Percentiles rank a stretch among this genome's conserved stretches.
phyloP scores from a whole-genome alignment of 2,888 invertebrate species.

The Heterodera filipjevi region DNA sequence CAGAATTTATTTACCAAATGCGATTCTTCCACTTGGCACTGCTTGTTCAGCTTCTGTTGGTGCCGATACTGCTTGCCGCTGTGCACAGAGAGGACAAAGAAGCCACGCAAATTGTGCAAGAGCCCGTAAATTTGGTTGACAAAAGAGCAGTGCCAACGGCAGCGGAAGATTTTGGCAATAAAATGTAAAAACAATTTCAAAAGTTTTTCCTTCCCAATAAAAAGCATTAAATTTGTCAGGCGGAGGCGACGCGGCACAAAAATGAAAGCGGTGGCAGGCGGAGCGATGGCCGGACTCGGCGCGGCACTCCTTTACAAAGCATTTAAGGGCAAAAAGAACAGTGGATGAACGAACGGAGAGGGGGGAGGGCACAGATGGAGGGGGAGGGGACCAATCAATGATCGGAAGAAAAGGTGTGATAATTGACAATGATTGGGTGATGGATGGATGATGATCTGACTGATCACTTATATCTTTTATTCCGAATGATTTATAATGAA shows the following conservation, averaged over 20 bases:
- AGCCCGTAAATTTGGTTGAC: background rate
- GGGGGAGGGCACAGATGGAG: no score
- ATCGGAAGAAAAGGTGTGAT: no score
- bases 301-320: background rate
- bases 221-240: background rate
- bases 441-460: no score
- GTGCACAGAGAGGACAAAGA: background rate
- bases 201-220: background rate
- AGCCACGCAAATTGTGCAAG: background rate
- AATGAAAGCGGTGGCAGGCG: background rate
- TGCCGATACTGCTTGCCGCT: background rate
- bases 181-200: background rate
- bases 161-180: background rate
- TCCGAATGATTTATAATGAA: no score
- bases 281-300: background rate
- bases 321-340: conserved; percentile 3
- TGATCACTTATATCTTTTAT: no score
- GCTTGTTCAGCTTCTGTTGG: background rate
- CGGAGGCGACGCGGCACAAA: background rate
- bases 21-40: background rate
- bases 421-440: no score
- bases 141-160: background rate
- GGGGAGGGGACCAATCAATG: no score
- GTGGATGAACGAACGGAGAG: background rate
- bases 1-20: background rate